phyloP scores from a whole-genome alignment of 2,888 invertebrate species.

The Sycophila texana region DNA sequence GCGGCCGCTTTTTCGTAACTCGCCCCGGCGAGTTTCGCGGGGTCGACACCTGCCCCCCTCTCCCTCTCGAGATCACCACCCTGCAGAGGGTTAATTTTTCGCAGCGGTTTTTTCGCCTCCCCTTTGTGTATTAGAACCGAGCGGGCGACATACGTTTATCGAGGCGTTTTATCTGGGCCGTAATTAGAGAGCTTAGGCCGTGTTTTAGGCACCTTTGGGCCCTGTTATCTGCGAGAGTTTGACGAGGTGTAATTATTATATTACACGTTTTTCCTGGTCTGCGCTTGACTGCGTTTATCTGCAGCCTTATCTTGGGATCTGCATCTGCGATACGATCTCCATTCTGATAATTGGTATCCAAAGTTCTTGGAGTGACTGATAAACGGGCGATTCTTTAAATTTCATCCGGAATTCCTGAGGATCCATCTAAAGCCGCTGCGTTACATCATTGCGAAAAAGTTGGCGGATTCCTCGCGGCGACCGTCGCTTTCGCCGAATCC shows the following conservation, averaged over 20 bases:
- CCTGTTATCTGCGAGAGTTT: not conserved
- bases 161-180: not conserved
- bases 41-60: conserved; percentile 20
- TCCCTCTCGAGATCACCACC: conserved; percentile 9
- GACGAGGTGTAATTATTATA: not conserved
- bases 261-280: not conserved
- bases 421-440: too few species aligned
- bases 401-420: too few species aligned
- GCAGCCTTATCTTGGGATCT: not conserved
- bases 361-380: not conserved
- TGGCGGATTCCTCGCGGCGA: too few species aligned
- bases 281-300: not conserved
- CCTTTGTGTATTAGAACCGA: not conserved
- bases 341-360: not conserved
- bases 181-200: not conserved
- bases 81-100: not conserved
- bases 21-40: conserved; percentile 17
- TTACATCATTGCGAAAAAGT: too few species aligned
- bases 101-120: not conserved
- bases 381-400: too few species aligned
- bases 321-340: not conserved
- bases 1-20: too few species aligned
- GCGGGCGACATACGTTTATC: not conserved
- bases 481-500: too few species aligned
- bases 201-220: not conserved